Evolutionary conservation across 2,888 invertebrate species (phyloP).

Genomic region (Amiota mariae): DNA sequence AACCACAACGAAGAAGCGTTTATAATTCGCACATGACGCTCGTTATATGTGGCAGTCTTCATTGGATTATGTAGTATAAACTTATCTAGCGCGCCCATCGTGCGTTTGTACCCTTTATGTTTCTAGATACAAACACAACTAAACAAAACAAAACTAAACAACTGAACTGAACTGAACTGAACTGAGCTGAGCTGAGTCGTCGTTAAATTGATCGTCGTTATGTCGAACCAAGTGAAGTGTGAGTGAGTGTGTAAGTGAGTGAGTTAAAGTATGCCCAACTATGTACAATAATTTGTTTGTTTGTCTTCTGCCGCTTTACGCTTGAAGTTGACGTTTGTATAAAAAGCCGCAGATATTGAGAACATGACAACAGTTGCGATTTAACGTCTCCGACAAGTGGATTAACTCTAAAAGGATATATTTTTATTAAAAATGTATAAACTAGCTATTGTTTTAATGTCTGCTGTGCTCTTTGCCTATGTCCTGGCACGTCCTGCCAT

Average conservation of each 20-base stretch:
- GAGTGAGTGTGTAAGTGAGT: too few relatives aligned
- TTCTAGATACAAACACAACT: slow-evolving; percentile 18
- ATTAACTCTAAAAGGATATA: slow-evolving; percentile 41
- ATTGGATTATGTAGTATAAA: slow-evolving; percentile 25
- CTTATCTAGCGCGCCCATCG: slow-evolving; percentile 70
- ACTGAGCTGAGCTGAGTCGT: slow-evolving; percentile 42
- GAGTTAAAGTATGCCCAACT: slow-evolving; percentile 30
- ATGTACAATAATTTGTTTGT: neutral
- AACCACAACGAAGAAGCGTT: slow-evolving; percentile 49
- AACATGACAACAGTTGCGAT: slow-evolving; percentile 55
- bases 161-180: slow-evolving; percentile 33
- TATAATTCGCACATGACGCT: slow-evolving; percentile 56
- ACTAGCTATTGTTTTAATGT: slow-evolving; percentile 55
- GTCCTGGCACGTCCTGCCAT: slow-evolving; percentile 66
- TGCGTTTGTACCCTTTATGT: slow-evolving; percentile 29
- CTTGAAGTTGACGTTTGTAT: slow-evolving; percentile 42
- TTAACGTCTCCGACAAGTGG: slow-evolving; percentile 49
- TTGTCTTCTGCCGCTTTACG: neutral
- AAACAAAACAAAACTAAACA: slow-evolving; percentile 12
- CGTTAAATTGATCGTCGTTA: slow-evolving; percentile 39
- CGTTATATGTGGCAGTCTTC: slow-evolving; percentile 45
- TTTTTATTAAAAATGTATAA: slow-evolving; percentile 58
- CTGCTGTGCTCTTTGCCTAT: slow-evolving; percentile 60
- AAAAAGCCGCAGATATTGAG: slow-evolving; percentile 49
- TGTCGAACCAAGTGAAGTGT: slow-evolving; percentile 32